Conservation (phyloP, 2,888 invertebrate species). For the Nephrotoma guestfalica region DNA sequence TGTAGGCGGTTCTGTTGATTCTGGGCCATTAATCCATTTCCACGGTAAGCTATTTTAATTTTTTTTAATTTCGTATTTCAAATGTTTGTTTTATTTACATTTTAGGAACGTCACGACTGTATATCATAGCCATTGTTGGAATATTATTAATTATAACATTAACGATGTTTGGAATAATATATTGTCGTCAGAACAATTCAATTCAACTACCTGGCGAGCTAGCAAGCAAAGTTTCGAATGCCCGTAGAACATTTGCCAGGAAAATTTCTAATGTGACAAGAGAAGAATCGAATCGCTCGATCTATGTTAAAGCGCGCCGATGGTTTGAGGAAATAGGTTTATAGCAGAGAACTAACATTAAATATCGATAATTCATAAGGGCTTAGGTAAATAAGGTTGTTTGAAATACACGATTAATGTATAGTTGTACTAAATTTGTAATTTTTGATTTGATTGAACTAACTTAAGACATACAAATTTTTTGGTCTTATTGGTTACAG, state of each 20-base stretch:
- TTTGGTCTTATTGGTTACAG: too few species aligned
- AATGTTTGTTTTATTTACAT: constrained; percentile 32
- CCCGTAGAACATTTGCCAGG: too few species aligned
- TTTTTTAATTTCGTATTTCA: background rate
- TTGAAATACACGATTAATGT: too few species aligned
- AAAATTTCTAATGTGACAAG: too few species aligned
- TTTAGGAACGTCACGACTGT: constrained; percentile 55
- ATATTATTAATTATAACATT: constrained; percentile 61
- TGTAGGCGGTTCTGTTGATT: constrained; percentile 77
- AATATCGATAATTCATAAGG: background rate
- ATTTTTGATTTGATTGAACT: too few species aligned
- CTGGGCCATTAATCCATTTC: constrained; percentile 79
- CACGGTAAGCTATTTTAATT: constrained; percentile 41
- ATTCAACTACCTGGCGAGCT: constrained; percentile 24
- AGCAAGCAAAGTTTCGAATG: constrained; percentile 26
- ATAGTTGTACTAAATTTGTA: too few species aligned
- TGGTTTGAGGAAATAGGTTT: constrained; percentile 37
- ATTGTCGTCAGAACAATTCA: constrained; percentile 51
- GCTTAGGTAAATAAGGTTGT: too few species aligned
- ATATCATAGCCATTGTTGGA: constrained; percentile 79
- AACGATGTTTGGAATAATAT: constrained; percentile 55
- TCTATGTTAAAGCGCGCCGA: constrained; percentile 40
- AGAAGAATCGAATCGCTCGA: constrained; percentile 38
- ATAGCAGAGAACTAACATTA: constrained; percentile 26
- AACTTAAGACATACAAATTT: too few species aligned